Conservation (phyloP, 2,797 vertebrate species). For the Anabacerthia variegaticeps region DNA sequence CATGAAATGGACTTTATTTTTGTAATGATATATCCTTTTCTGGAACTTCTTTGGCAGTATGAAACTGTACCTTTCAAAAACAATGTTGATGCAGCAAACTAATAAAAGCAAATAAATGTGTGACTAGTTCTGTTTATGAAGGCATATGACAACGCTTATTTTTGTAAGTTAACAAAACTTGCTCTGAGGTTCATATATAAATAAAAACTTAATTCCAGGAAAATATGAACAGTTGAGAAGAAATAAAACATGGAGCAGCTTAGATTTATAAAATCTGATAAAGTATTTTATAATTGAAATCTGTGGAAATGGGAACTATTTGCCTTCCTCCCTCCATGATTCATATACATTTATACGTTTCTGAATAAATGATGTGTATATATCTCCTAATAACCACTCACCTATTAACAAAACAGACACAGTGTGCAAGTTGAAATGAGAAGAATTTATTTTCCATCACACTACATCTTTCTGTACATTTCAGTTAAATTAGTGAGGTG, state of each 20-base stretch:
- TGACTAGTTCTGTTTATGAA: slow-evolving; percentile 31
- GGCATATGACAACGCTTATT: not conserved
- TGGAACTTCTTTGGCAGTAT: not conserved
- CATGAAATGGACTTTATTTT: not conserved
- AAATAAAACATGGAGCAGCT: slow-evolving; percentile 4
- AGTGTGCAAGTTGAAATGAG: not conserved
- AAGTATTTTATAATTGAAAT: not conserved
- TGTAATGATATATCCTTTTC: not conserved
- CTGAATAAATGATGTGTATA: not conserved
- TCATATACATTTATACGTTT: not conserved
- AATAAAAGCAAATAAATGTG: slow-evolving; percentile 49
- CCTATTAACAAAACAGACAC: not conserved
- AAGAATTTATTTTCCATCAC: not conserved
- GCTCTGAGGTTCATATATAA: not conserved
- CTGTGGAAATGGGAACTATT: not conserved
- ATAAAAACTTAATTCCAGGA: slow-evolving; percentile 27
- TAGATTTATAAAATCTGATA: slow-evolving; percentile 14
- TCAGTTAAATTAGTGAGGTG: not conserved
- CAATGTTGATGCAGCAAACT: slow-evolving; percentile 29
- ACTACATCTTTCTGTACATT: not conserved
- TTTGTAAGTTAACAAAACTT: not conserved
- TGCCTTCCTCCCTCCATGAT: not conserved
- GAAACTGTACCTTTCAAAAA: slow-evolving; percentile 7
- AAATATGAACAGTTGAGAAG: not conserved
- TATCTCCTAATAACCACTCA: not conserved